Conservation (phyloP, 2,888 invertebrate genomes). For the Timema podura region DNA sequence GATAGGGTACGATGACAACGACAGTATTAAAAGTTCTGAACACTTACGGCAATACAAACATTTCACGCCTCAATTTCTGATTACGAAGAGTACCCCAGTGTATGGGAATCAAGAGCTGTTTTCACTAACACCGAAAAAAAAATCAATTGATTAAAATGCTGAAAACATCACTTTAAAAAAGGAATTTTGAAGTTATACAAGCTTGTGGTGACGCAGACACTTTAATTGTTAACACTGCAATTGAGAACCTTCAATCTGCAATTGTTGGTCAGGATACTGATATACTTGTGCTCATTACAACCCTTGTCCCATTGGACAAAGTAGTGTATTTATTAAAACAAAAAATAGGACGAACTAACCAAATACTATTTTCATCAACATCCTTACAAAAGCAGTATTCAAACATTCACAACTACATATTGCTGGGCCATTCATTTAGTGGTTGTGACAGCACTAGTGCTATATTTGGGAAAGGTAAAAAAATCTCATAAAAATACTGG, state of each 20-base stretch:
- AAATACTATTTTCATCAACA: neutral
- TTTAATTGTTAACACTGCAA: too few species aligned
- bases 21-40: too few species aligned
- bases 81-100: too few species aligned
- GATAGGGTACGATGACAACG: too few species aligned
- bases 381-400: neutral
- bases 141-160: neutral
- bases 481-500: too few species aligned
- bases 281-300: neutral
- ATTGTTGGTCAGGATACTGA: too few species aligned
- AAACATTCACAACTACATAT: neutral
- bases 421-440: neutral
- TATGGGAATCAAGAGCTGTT: too few species aligned
- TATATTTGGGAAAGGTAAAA: slow-evolving; percentile 2
- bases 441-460: neutral
- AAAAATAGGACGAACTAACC: neutral
- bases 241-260: too few species aligned
- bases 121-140: too few species aligned
- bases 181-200: too few species aligned
- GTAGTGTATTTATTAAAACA: slow-evolving; percentile 1
- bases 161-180: neutral
- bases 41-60: too few species aligned
- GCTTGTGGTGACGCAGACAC: neutral
- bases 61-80: too few species aligned
- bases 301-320: neutral